These are phyloP conservation scores for Sebastes jordani DNA, from an alignment of 2,797 vertebrate species.

Conservation along the genomic window DNA sequence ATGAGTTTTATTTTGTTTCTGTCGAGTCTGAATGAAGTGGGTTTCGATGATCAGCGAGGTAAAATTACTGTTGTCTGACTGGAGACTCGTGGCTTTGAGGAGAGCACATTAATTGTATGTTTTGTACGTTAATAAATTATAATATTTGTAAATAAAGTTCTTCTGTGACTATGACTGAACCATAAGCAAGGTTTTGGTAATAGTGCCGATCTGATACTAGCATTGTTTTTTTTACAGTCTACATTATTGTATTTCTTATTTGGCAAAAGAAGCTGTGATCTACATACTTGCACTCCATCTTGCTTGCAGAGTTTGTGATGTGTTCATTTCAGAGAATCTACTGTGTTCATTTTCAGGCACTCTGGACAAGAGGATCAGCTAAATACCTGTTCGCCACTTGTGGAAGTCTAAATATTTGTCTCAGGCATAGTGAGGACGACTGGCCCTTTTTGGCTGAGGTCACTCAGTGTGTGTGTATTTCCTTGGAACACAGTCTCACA, in stretches of 20 bases:
- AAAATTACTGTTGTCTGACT: too few species aligned
- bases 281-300: neutral
- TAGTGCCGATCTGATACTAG: neutral
- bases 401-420: constrained; percentile 33
- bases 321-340: neutral
- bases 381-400: neutral
- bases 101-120: too few species aligned
- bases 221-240: neutral
- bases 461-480: neutral
- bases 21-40: too few species aligned
- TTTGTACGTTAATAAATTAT: too few species aligned
- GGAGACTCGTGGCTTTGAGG: too few species aligned
- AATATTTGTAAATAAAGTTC: neutral
- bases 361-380: neutral
- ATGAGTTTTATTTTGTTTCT: too few species aligned
- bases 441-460: neutral
- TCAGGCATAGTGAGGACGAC: neutral
- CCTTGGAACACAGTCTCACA: neutral
- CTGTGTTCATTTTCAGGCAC: neutral
- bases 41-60: too few species aligned
- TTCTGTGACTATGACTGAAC: neutral
- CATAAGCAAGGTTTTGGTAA: neutral
- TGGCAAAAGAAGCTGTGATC: neutral
- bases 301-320: neutral
- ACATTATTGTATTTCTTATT: neutral